Evolutionary conservation across 2,113 vertebrate species (phyloP).

Genomic region (Cercocebus atys): DNA sequence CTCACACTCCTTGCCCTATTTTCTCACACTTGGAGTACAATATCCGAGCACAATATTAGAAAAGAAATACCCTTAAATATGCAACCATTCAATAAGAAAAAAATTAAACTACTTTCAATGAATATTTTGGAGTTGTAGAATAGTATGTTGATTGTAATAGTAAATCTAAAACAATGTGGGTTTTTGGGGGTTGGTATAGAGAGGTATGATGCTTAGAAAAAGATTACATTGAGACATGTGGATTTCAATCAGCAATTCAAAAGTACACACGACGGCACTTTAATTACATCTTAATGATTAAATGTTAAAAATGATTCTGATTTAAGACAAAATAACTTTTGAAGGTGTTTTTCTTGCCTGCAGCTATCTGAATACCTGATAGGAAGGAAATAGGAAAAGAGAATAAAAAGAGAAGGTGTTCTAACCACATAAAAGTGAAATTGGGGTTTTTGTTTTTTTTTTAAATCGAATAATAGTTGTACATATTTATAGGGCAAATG

Average conservation of each 20-base stretch:
- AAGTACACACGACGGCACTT: conserved; percentile 26
- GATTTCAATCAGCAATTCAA: conserved; percentile 32
- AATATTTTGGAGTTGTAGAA: neutral
- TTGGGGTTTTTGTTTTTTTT: neutral
- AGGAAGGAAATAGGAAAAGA: neutral
- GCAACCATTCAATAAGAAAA: neutral
- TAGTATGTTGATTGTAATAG: neutral
- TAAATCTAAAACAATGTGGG: neutral
- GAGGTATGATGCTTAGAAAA: neutral
- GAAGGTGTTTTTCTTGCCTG: neutral
- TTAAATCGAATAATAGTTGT: neutral
- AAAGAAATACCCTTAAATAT: neutral
- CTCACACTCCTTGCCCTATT: neutral
- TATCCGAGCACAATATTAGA: neutral
- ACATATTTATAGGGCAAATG: neutral
- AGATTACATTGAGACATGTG: neutral
- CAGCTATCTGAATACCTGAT: neutral
- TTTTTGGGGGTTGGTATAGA: neutral
- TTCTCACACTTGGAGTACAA: neutral
- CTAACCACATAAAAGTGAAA: neutral
- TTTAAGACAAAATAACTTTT: conserved; percentile 28
- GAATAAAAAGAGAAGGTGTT: neutral
- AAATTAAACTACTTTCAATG: neutral
- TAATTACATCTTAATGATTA: conserved; percentile 52
- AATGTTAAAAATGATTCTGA: neutral